These are phyloP conservation scores for Artibeus jamaicensis DNA, from an alignment of 2,797 vertebrate species.

Conservation along the genomic window DNA sequence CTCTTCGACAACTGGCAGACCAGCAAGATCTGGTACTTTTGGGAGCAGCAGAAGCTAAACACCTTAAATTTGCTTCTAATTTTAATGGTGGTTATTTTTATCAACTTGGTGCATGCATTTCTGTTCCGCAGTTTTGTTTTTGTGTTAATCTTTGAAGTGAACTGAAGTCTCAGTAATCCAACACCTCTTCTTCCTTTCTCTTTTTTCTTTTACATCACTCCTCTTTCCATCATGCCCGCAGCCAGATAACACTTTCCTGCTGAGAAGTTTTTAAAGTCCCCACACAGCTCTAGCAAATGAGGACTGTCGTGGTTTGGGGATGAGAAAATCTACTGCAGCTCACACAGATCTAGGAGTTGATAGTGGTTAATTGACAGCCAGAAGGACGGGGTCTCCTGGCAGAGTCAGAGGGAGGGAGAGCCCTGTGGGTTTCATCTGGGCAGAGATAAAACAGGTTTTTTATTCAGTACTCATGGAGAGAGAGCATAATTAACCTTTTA, in stretches of 20 bases:
- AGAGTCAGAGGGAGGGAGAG: conserved; percentile 79
- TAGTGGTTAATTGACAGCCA: conserved; percentile 84
- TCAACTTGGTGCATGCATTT: not conserved
- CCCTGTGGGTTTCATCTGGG: conserved; percentile 83
- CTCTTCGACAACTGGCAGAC: not conserved
- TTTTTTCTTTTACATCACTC: conserved; percentile 26
- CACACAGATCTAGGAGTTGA: conserved; percentile 80
- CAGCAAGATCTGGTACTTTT: not conserved
- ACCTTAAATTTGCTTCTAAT: conserved; percentile 14
- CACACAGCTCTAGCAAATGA: conserved; percentile 79
- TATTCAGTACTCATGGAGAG: conserved; percentile 82
- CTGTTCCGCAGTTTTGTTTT: not conserved
- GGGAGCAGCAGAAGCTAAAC: not conserved
- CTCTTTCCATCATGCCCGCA: conserved; percentile 60
- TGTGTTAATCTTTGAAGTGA: not conserved
- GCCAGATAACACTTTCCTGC: conserved; percentile 78
- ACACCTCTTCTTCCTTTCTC: conserved; percentile 52
- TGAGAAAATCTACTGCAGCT: conserved; percentile 81
- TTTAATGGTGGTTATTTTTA: not conserved
- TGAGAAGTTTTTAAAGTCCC: conserved; percentile 79
- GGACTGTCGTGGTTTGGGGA: conserved; percentile 79
- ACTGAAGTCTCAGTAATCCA: not conserved
- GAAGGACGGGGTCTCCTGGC: conserved; percentile 76
- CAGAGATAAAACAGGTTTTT: conserved; percentile 86
- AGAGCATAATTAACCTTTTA: conserved; percentile 87